Evolutionary conservation across 1,140 invertebrate genomes (phyloP).

Genomic region (Penaeus indicus): DNA sequence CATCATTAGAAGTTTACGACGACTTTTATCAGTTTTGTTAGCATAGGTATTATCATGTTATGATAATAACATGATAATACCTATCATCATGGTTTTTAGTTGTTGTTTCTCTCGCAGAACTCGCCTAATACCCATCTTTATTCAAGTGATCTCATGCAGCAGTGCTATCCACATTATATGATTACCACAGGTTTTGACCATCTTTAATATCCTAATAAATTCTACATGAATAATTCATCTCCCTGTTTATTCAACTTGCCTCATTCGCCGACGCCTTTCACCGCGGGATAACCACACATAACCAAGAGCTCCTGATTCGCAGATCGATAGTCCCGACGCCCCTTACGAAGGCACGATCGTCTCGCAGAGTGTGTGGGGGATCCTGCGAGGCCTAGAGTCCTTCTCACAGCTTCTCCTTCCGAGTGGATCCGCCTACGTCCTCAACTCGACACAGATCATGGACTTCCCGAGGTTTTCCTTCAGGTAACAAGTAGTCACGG

Average conservation of each 20-base stretch:
- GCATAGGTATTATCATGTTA: neutral
- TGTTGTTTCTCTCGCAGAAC: neutral
- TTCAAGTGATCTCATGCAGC: no score
- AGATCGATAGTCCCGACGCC: conserved; percentile 64
- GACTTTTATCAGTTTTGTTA: neutral
- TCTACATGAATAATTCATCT: no score
- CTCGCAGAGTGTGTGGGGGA: conserved; percentile 69
- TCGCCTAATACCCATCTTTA: no score
- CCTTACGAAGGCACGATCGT: conserved; percentile 56
- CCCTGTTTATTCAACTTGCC: neutral
- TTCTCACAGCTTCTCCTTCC: conserved; percentile 71
- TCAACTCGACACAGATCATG: conserved; percentile 74
- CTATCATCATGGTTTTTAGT: neutral
- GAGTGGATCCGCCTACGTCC: conserved; percentile 62
- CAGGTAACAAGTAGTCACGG: conserved; percentile 31
- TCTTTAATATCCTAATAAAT: no score
- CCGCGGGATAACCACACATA: neutral
- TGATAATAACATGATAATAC: neutral
- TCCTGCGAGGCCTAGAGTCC: conserved; percentile 70
- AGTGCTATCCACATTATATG: no score
- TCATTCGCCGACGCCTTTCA: neutral
- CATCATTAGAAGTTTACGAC: neutral
- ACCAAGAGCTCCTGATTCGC: conserved; percentile 9
- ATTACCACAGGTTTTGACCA: no score
- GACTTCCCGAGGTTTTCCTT: conserved; percentile 80